These are phyloP conservation scores for Sweltsa coloradensis DNA, from an alignment of 1,140 invertebrate species.

Conservation along the genomic window DNA sequence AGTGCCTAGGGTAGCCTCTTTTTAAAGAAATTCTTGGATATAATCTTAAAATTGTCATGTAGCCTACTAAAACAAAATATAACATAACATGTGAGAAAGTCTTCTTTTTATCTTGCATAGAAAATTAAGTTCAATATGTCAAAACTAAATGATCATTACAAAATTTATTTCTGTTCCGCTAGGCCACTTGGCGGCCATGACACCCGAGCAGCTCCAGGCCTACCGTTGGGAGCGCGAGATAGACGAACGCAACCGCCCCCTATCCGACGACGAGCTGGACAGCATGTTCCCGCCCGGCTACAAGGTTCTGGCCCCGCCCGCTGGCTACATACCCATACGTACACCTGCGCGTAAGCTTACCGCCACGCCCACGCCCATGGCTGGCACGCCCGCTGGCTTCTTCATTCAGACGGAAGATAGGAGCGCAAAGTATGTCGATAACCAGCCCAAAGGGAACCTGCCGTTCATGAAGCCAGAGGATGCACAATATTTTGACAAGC, in stretches of 20 bases:
- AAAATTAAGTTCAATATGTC: too few relatives aligned
- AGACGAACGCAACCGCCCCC: conserved; percentile 90
- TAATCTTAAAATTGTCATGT: too few relatives aligned
- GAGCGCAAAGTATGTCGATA: conserved; percentile 81
- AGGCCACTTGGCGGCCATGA: conserved; percentile 90
- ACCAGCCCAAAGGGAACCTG: conserved; percentile 93
- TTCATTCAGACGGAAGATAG: conserved; percentile 87
- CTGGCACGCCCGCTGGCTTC: conserved; percentile 86
- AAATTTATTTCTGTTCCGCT: conserved; percentile 13
- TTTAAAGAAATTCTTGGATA: too few relatives aligned
- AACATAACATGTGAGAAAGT: too few relatives aligned
- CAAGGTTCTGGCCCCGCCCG: conserved; percentile 91
- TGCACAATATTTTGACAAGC: conserved; percentile 99
- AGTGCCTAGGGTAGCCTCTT: too few relatives aligned
- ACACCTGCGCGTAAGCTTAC: conserved; percentile 95
- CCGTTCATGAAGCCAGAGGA: conserved; percentile 99
- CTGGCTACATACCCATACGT: conserved; percentile 91
- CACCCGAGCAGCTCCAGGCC: conserved; percentile 95
- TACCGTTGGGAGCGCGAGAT: conserved; percentile 99
- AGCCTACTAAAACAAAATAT: too few relatives aligned
- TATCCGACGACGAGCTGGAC: conserved; percentile 95
- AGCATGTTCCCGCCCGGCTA: conserved; percentile 95
- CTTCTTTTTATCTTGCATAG: too few relatives aligned
- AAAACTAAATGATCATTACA: too few relatives aligned
- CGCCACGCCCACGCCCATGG: conserved; percentile 94